Base-by-base conservation (phyloP, 1,140 invertebrate genomes). In the Heterodera schachtii region DNA sequence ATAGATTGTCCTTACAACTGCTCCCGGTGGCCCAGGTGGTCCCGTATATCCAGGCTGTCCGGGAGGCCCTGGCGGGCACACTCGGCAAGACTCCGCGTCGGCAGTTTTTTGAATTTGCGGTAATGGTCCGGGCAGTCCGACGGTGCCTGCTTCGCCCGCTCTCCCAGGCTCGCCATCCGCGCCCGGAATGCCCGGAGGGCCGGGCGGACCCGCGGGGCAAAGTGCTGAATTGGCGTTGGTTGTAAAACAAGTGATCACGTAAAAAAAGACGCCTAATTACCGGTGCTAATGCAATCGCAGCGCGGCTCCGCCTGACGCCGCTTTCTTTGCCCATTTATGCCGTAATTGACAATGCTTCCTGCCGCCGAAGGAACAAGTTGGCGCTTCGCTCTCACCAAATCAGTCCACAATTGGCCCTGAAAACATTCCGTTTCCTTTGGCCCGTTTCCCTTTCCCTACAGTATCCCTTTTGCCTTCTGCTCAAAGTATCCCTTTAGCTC, bases 201-300 rank as follows among this genome's bases (percentile, higher is more conserved):
- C 74, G 1, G 74, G 74, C 57, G 74, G 74, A 2, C 74, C 74
- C 13, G 74, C 52, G 7, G 74, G 74, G 49, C 74, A 75, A 43
- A 64, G 74, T 75, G 46, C 47, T 13, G 73, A 49, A 49, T n/a
- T n/a, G n/a, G n/a, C n/a, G n/a, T n/a, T 6, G 9, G 9, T 60
- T 60, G 57, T 13, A 9, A 60, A 60, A 60, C 9, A 60, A 60
- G 16, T 60, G 13, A 16, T 16, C 57, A 3, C 57, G 19, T 13
- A 0, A 16, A 60, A 60, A 49, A 60, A 16, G 57, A 49, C 57
- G 11, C 16, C 16, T 16, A 9, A 9, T 60, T 60, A 60, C 57
- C 57, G 57, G 57, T 75, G 66, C 66, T 75, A 19, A 75, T n/a
- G 19, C 74, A 75, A 75, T 75, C 74, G 57, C 74, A 75, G 5